Percentiles rank a stretch among this genome's conserved stretches.
Evolutionary conservation across 2,113 vertebrate genomes (phyloP).

Genomic region (Megalops atlanticus): DNA sequence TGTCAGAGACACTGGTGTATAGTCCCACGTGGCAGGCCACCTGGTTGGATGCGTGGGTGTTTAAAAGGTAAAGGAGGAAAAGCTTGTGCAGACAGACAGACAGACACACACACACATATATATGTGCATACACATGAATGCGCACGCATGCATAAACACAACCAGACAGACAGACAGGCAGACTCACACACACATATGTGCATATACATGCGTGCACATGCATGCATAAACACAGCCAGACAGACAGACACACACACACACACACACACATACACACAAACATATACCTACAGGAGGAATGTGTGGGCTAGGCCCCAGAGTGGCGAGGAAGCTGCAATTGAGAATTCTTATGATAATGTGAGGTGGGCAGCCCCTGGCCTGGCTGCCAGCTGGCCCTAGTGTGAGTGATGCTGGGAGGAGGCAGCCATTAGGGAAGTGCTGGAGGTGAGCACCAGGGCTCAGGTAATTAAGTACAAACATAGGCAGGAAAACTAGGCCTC

Average conservation of each 20-base stretch:
- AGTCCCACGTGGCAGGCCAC: not conserved
- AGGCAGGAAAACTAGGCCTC: constrained; percentile 50
- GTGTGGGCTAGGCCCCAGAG: not conserved
- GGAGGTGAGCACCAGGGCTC: constrained; percentile 47
- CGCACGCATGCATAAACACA: not conserved
- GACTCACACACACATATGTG: constrained; percentile 19
- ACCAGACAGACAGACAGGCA: constrained; percentile 31
- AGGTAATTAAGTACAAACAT: constrained; percentile 61
- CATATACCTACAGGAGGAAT: not conserved
- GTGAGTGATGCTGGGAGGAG: constrained; percentile 44
- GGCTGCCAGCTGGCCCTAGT: constrained; percentile 50
- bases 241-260: constrained; percentile 14
- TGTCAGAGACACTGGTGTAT: not conserved
- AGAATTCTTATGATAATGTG: constrained; percentile 51
- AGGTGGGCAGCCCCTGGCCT: constrained; percentile 47
- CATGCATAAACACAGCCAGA: too few species aligned
- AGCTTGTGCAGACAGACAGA: constrained; percentile 19
- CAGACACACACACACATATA: not conserved
- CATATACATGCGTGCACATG: not conserved
- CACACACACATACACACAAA: not conserved
- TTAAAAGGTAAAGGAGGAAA: constrained; percentile 36
- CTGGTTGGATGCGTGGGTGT: constrained; percentile 39
- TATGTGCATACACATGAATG: constrained; percentile 3
- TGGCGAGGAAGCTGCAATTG: constrained; percentile 36
- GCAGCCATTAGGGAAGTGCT: constrained; percentile 52